A percentile compares a stretch with the other conserved stretches of the same genome.
Conservation (phyloP, 2,113 vertebrate species). For the Haemorhous mexicanus region DNA sequence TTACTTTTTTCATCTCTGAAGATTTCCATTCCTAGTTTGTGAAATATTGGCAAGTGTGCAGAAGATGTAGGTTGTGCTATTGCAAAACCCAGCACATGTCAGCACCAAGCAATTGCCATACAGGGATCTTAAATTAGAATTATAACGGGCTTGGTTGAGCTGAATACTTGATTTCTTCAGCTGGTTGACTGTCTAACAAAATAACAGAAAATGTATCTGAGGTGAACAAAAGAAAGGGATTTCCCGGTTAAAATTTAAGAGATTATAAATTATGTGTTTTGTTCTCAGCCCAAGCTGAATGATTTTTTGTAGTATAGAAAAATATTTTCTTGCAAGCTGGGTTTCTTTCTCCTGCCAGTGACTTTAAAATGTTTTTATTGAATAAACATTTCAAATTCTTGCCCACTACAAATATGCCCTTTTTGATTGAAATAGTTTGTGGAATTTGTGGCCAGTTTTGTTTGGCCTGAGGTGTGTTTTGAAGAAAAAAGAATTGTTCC, state of each 20-base stretch:
- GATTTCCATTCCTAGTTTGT: slow-evolving; percentile 18
- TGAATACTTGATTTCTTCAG: slow-evolving; percentile 17
- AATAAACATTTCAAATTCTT: neutral
- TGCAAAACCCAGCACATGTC: slow-evolving; percentile 26
- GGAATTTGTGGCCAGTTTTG: neutral
- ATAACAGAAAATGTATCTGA: neutral
- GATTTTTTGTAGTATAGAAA: neutral
- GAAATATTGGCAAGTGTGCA: slow-evolving; percentile 25
- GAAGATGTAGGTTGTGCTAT: slow-evolving; percentile 26
- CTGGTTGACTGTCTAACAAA: neutral
- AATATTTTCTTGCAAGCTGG: neutral
- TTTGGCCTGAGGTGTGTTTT: neutral
- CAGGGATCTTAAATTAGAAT: slow-evolving; percentile 27
- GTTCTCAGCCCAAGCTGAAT: neutral
- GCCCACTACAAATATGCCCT: neutral
- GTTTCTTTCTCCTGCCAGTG: neutral
- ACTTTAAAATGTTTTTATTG: neutral
- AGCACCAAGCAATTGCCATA: slow-evolving; percentile 9
- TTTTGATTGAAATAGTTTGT: neutral
- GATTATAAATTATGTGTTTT: neutral
- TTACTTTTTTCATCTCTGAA: neutral
- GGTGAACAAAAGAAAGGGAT: neutral
- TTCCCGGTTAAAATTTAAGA: neutral
- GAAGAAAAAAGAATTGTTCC: neutral
- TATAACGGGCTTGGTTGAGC: neutral